A percentile compares a stretch with the other conserved stretches of the same genome.
Evolutionary conservation across 2,888 invertebrate species (phyloP).

Genomic region (Apamea monoglypha): DNA sequence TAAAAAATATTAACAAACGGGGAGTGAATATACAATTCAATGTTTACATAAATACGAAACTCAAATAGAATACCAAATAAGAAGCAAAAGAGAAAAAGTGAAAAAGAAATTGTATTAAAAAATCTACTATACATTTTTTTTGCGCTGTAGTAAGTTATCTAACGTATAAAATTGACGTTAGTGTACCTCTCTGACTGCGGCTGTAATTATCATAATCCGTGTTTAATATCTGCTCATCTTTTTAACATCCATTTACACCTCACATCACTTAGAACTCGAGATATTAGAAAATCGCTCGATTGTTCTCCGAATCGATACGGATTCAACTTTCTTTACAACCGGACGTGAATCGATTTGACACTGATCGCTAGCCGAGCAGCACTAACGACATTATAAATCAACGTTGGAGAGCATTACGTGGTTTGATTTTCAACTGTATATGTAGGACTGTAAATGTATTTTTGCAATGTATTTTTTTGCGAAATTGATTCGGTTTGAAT

Average conservation of each 20-base stretch:
- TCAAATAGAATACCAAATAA: no score
- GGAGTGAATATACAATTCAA: no score
- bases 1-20: no score
- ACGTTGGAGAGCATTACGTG: constrained; percentile 29
- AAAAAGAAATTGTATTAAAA: no score
- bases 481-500: constrained; percentile 4
- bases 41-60: no score
- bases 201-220: not conserved
- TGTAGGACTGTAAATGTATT: rapidly evolving
- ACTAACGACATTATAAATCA: constrained; percentile 68
- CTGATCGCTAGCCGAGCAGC: constrained; percentile 62
- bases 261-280: constrained; percentile 31
- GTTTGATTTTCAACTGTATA: constrained; percentile 20
- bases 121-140: not conserved
- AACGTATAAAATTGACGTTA: not conserved
- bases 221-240: not conserved
- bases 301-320: constrained; percentile 61
- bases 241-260: not conserved
- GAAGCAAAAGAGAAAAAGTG: no score
- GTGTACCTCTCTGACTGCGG: not conserved
- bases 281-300: constrained; percentile 58
- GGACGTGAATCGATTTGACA: constrained; percentile 68
- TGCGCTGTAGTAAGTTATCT: not conserved
- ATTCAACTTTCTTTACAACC: constrained; percentile 71
- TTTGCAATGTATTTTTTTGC: constrained; percentile 25